phyloP scores from a whole-genome alignment of 2,797 vertebrate genomes.

The Acropternis orthonyx region DNA sequence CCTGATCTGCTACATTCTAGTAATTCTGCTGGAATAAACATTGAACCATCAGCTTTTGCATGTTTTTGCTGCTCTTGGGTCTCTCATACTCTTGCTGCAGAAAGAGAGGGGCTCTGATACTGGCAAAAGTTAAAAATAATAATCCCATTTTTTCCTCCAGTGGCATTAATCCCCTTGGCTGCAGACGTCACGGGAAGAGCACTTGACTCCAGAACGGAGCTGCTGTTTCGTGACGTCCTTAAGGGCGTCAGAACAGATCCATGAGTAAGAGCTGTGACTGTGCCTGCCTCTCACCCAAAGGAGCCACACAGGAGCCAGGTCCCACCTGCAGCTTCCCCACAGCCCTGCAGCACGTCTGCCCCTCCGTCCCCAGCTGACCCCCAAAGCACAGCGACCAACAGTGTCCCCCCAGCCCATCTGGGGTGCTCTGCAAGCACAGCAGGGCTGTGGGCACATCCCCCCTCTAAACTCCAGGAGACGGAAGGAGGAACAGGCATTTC shows the following conservation, averaged over 20 bases:
- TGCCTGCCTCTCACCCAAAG: not conserved
- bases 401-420: no score
- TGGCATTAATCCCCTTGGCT: not conserved
- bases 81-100: not conserved
- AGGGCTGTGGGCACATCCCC: fast-evolving
- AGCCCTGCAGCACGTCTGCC: not conserved
- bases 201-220: not conserved
- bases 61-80: not conserved
- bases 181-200: not conserved
- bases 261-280: fast-evolving
- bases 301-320: not conserved
- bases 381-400: not conserved
- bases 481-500: not conserved
- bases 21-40: not conserved
- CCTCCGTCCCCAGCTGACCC: not conserved
- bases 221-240: not conserved
- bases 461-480: not conserved
- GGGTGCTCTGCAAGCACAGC: fast-evolving
- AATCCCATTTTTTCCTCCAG: not conserved
- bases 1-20: not conserved
- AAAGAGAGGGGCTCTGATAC: not conserved
- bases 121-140: not conserved
- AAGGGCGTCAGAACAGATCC: fast-evolving
- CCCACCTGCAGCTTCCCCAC: not conserved
- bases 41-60: fast-evolving